Base-by-base conservation (phyloP, 2,888 invertebrate species). In the Diarsia dahlii region DNA sequence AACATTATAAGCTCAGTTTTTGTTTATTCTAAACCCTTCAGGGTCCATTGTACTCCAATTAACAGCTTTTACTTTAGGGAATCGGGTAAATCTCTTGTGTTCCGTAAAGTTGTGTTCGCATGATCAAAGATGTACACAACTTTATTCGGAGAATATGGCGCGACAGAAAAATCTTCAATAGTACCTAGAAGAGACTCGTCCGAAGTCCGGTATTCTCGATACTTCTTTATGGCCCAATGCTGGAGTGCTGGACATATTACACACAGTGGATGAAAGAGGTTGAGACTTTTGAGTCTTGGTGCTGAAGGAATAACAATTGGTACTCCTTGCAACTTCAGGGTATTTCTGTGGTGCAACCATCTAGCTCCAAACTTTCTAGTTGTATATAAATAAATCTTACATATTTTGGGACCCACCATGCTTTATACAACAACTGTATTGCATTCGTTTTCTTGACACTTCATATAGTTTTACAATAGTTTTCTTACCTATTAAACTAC, bases 401-500 rank as follows among this genome's bases (percentile, higher is more conserved):
- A 64, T 50, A 39, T 45, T 28, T 70, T 18, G 50, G 8, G 28
- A 56, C 54, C 39, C 23, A 75, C 23, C 15, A 58, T 13, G 56
- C 2, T 58, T 23, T 9, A 46, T 46, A 50, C 18, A 58, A 45
- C 6, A 66, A 15, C 39, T 76, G 23, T 34, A 46, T 68, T 48
- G 12, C 28, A 71, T 65, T 64, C 1, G 12, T 48, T 64, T 48
- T 64, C 20, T 23, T 48, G 54, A 20, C 13, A 56, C 46, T 23
- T 56, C 20, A 73, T 56, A 56, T 54, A 54, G 52, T 77, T 54
- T 60, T 56, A 72, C 64, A 71, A 69, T 52, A 72, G 23, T 70
- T 72, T 28, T 67, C 50, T 74, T 34, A 34, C 48, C 60, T 77
- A 68, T 2, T 72, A 72, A 74, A 60, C 54, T 84, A 84, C 82